Evolutionary conservation across 2,888 invertebrate genomes (phyloP).

Genomic region (Galeruca laticollis): DNA sequence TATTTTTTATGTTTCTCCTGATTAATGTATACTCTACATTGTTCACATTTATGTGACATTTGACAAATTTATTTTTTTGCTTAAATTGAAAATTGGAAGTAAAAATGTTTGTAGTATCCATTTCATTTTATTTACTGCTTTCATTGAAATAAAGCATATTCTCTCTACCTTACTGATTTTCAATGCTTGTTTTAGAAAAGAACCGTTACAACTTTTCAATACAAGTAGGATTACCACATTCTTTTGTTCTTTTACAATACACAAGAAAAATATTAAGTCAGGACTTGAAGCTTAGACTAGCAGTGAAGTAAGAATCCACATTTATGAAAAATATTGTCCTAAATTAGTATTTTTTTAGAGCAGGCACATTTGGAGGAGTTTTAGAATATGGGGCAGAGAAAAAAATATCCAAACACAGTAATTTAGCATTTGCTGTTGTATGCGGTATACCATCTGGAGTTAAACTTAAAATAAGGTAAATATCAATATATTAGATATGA

Average conservation of each 20-base stretch:
- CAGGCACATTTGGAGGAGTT: constrained; percentile 87
- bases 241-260: constrained; percentile 80
- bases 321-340: background rate
- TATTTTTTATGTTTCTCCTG: too few species aligned
- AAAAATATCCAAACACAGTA: constrained; percentile 90
- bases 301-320: constrained; percentile 53
- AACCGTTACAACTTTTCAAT: constrained; percentile 74
- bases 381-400: constrained; percentile 94
- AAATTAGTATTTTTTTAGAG: constrained; percentile 67
- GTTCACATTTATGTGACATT: too few species aligned
- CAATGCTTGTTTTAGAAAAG: constrained; percentile 58
- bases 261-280: constrained; percentile 84
- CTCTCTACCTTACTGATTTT: constrained; percentile 1
- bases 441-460: constrained; percentile 91
- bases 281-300: constrained; percentile 81
- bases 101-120: too few species aligned
- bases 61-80: too few species aligned
- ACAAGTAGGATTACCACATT: constrained; percentile 86
- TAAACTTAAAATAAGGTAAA: constrained; percentile 86
- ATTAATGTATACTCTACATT: too few species aligned
- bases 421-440: constrained; percentile 85
- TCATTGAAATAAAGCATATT: background rate
- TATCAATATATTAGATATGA: constrained; percentile 19
- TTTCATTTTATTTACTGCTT: too few species aligned
- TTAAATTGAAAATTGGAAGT: too few species aligned